These are phyloP conservation scores for Parazoanthus darwini DNA, from an alignment of 92 coral and sea anemone species.

Conservation along the genomic window DNA sequence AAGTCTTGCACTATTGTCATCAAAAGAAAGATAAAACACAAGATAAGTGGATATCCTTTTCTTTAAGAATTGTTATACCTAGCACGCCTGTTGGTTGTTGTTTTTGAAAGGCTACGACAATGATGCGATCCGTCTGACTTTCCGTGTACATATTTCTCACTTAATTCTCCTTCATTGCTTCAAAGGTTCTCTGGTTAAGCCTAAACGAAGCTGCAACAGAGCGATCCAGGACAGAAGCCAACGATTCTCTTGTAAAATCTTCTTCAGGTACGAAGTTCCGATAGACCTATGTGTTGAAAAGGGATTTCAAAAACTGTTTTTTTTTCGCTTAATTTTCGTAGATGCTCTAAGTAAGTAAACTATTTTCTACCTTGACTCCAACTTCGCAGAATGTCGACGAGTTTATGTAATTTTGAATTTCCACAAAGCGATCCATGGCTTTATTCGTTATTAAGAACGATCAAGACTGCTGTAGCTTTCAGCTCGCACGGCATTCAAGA, in stretches of 20 bases:
- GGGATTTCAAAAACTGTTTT: conserved; percentile 10
- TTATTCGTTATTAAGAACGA: conserved; percentile 16
- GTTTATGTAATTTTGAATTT: conserved; percentile 23
- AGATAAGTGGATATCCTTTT: conserved; percentile 18
- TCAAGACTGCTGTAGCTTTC: conserved; percentile 21
- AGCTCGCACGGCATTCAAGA: conserved; percentile 29
- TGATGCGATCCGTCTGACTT: conserved; percentile 25
- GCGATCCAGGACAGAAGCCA: conserved; percentile 13
- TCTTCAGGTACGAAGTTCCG: conserved; percentile 21
- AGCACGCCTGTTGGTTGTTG: conserved; percentile 22
- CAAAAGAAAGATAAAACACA: conserved; percentile 16
- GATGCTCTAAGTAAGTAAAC: not conserved
- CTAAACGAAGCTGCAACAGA: conserved; percentile 16
- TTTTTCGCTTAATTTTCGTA: conserved; percentile 14
- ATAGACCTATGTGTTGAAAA: conserved; percentile 6
- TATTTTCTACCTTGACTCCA: conserved; percentile 14
- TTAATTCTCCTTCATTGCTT: not conserved
- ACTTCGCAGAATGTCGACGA: conserved; percentile 26
- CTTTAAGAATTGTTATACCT: conserved; percentile 26
- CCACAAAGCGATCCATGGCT: conserved; percentile 28
- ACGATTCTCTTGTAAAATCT: conserved; percentile 8
- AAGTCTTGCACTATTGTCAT: conserved; percentile 19
- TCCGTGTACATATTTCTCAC: conserved; percentile 15
- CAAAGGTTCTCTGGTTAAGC: conserved; percentile 23
- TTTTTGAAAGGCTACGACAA: conserved; percentile 25